These are phyloP conservation scores for Crambe crambe DNA, from an alignment of 37 sponge, comb jelly and placozoan genomes.

Conservation along the genomic window DNA sequence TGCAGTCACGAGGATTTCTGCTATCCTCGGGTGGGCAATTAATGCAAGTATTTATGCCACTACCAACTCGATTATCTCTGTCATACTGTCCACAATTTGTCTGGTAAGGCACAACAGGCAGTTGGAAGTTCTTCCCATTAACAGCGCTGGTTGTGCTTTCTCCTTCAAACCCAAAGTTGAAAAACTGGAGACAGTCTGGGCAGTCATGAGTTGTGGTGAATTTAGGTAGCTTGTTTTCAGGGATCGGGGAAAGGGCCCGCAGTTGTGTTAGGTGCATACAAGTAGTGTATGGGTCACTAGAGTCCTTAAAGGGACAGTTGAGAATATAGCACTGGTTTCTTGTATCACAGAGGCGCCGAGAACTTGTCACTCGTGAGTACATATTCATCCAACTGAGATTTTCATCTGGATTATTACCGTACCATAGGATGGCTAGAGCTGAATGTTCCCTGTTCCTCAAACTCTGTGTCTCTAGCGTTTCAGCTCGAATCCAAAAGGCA, in stretches of 20 bases:
- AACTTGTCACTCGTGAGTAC: background rate
- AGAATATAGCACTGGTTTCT: slow-evolving; percentile 33
- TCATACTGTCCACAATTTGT: slow-evolving; percentile 5
- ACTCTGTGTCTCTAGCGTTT: slow-evolving; percentile 48
- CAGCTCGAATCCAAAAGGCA: slow-evolving; percentile 58
- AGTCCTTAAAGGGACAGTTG: slow-evolving; percentile 72
- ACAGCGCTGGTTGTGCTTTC: slow-evolving; percentile 16
- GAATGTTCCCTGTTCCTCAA: background rate
- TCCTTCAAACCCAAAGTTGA: slow-evolving; percentile 60
- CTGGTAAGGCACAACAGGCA: slow-evolving; percentile 32
- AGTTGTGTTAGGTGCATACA: slow-evolving; percentile 54
- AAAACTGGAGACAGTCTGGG: too few relatives aligned
- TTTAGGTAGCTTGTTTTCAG: background rate
- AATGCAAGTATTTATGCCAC: background rate
- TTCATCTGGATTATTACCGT: background rate
- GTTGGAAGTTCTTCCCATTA: slow-evolving; percentile 33
- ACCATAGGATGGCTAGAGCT: slow-evolving; percentile 50
- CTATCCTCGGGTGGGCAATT: background rate
- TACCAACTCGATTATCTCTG: background rate
- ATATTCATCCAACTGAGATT: background rate
- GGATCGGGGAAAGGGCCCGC: slow-evolving; percentile 3
- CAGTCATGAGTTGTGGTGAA: background rate
- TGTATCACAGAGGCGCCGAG: background rate
- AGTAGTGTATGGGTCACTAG: background rate
- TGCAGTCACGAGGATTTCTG: background rate